These are phyloP conservation scores for Rhinatrema bivittatum DNA, from an alignment of 2,797 vertebrate genomes.

Conservation along the genomic window DNA sequence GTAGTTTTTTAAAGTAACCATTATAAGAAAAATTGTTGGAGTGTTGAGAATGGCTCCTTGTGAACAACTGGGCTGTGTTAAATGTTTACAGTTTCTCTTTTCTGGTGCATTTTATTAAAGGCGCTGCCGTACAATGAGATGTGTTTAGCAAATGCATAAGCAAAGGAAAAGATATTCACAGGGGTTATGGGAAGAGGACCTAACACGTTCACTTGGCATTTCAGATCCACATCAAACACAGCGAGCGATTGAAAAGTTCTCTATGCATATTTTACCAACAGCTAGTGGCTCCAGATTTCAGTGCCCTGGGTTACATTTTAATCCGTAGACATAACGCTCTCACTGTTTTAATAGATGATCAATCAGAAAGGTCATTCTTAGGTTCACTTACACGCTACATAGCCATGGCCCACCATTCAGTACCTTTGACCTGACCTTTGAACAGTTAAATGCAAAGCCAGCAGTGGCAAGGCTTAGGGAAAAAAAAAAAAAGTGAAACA, in stretches of 20 bases:
- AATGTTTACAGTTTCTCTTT: slow-evolving; percentile 26
- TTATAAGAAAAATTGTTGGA: no score
- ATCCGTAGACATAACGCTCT: slow-evolving; percentile 40
- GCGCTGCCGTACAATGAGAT: slow-evolving; percentile 14
- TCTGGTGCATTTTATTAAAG: slow-evolving; percentile 9
- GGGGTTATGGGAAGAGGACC: slow-evolving; percentile 37
- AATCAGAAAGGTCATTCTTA: slow-evolving; percentile 40
- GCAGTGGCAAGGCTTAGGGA: slow-evolving; percentile 28
- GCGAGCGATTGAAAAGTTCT: slow-evolving; percentile 34
- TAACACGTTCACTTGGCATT: slow-evolving; percentile 32
- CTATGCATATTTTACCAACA: slow-evolving; percentile 37
- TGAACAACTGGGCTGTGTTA: slow-evolving; percentile 11
- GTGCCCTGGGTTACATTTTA: slow-evolving; percentile 36
- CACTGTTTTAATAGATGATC: slow-evolving; percentile 43
- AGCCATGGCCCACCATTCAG: slow-evolving; percentile 33
- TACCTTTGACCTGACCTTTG: slow-evolving; percentile 48
- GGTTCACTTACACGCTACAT: slow-evolving; percentile 41
- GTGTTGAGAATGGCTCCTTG: no score
- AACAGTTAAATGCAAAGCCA: slow-evolving; percentile 33
- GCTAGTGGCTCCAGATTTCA: slow-evolving; percentile 25
- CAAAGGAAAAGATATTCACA: slow-evolving; percentile 10
- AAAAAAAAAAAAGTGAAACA: slow-evolving; percentile 29
- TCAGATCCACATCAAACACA: slow-evolving; percentile 35
- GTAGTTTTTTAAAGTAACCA: no score
- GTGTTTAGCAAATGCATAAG: slow-evolving; percentile 5